These are phyloP conservation scores for Hafferia zeledoni DNA, from an alignment of 2,797 vertebrate genomes.

Conservation along the genomic window DNA sequence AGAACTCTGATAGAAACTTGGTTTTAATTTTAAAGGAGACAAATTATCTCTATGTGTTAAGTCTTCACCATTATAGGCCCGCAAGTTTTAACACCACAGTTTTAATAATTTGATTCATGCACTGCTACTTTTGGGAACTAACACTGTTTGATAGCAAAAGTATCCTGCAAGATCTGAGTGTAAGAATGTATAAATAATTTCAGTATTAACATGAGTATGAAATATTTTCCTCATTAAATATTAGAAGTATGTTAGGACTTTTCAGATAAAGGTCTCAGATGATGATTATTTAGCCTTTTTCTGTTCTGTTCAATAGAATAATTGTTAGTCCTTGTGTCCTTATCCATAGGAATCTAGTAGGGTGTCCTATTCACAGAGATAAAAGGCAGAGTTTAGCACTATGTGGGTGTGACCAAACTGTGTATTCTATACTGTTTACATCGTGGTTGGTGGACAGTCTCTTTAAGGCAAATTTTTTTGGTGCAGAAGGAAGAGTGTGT, in stretches of 20 bases:
- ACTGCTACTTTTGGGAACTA: not conserved
- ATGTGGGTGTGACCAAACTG: not conserved
- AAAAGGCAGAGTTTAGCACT: not conserved
- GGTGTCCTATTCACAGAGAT: not conserved
- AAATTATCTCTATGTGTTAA: not conserved
- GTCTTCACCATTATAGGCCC: not conserved
- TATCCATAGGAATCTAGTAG: not conserved
- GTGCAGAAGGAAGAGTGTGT: fast-evolving
- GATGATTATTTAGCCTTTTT: not conserved
- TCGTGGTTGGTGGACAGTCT: not conserved
- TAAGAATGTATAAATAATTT: not conserved
- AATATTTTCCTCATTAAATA: not conserved
- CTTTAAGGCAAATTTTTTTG: not conserved
- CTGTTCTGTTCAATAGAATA: not conserved
- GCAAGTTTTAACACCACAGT: not conserved
- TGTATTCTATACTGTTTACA: not conserved
- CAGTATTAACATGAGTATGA: not conserved
- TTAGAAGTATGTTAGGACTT: not conserved
- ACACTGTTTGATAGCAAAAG: not conserved
- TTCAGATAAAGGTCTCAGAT: not conserved
- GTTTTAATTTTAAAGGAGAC: not conserved
- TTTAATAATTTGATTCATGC: not conserved
- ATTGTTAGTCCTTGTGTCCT: not conserved
- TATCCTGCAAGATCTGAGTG: not conserved
- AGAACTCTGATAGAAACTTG: not conserved